Base-by-base conservation (phyloP, 2,797 vertebrate species). In the Typhlichthys subterraneus region DNA sequence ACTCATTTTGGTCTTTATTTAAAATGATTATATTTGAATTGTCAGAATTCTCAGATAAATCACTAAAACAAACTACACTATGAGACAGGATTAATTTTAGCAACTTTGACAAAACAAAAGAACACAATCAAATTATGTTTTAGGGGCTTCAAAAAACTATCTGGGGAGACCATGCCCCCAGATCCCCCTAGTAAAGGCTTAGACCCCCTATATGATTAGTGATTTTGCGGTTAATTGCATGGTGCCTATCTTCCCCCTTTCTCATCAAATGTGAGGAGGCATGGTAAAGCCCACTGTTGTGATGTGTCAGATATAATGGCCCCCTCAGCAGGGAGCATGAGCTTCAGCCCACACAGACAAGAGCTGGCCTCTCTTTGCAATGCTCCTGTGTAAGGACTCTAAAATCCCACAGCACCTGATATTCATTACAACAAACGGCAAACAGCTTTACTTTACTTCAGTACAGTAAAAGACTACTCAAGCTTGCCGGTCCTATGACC, bases 271-370 rank as follows among this genome's bases (percentile, higher is more conserved):
- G 58, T 76, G 70, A 82, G 60, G 63, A 79, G 79, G 70, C 58
- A 62, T 38, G 23, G 60, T 69, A 75, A 73, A 38, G 23, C 33
- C 23, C 33, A 56, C 54, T 45, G 15, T 33, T 56, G 54, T 33
- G 55, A 81, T 76, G 71, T 70, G 76, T 57, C 79, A 3, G 0
- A 65, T 69, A 57, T 76, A 85, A 86, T 60, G 72, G 68, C 57
- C 69, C 83, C 87, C 81, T 87, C 77, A 76, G 82, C 67, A 57
- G 80, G 69, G 83, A 74, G 85, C 85, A 80, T 38, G 66, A 83
- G 70, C 75, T 67, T 83, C 84, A 75, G 70, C 90, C 90, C 85
- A 90, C 90, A 86, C 88, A 88, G 81, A 84, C 80, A 70, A 84
- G 84, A 81, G 78, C 77, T 72, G 61, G 74, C 88, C 83, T 85